A percentile compares a stretch with the other conserved stretches of the same genome.
Conservation (phyloP, 2,888 invertebrate genomes). For the Tanytarsus gracilentus region DNA sequence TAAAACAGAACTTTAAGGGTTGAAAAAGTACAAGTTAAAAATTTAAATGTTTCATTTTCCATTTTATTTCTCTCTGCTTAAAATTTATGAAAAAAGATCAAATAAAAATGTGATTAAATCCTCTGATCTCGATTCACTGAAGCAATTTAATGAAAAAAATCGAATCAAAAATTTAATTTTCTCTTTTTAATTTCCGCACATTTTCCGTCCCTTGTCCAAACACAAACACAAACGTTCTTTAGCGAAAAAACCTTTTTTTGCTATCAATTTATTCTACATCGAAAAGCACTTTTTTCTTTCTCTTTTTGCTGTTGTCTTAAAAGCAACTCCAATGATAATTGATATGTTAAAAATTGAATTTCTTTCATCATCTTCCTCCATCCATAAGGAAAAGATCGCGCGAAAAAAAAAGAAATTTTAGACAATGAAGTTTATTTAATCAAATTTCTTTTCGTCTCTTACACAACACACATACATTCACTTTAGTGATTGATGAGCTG, state of each 20-base stretch:
- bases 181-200: too few species aligned
- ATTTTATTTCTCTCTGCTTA: background rate
- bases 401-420: too few species aligned
- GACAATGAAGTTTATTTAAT: slow-evolving; percentile 26
- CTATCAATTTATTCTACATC: slow-evolving; percentile 27
- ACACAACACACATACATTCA: background rate
- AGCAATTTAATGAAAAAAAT: background rate
- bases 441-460: slow-evolving; percentile 18
- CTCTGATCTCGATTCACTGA: background rate
- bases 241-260: too few species aligned
- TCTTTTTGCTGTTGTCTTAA: background rate
- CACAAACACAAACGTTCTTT: too few species aligned
- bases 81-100: background rate
- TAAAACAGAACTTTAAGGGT: too few species aligned
- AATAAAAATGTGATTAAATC: background rate
- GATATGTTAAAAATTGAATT: slow-evolving; percentile 24
- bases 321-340: slow-evolving; percentile 9
- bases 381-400: slow-evolving; percentile 1
- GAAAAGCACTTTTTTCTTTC: slow-evolving; percentile 25
- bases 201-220: too few species aligned
- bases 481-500: background rate
- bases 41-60: background rate
- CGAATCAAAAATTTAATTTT: background rate
- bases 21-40: too few species aligned
- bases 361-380: background rate